phyloP scores from a whole-genome alignment of 2,113 vertebrate species.

The Eulemur rufifrons region DNA sequence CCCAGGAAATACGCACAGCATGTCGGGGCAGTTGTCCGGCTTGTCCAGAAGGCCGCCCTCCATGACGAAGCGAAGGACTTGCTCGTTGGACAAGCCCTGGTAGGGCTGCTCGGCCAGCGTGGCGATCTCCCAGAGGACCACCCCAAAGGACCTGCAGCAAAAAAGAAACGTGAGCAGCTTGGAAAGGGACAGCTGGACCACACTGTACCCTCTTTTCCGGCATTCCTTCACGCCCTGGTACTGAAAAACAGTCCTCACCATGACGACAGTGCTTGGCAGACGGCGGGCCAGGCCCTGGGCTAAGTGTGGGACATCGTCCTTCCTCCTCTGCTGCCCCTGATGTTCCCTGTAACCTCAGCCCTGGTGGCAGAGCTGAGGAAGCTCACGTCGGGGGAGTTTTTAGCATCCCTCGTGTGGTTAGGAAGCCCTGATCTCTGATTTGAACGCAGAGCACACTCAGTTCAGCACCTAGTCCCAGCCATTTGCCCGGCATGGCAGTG shows the following conservation, averaged over 20 bases:
- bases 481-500: neutral
- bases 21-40: slow-evolving; percentile 97
- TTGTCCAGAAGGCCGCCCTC: slow-evolving; percentile 98
- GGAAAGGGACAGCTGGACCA: rapidly evolving
- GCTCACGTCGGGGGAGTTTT: too few relatives aligned
- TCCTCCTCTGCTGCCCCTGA: rapidly evolving
- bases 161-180: neutral
- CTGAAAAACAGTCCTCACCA: neutral
- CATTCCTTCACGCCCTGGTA: rapidly evolving
- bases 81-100: slow-evolving; percentile 99
- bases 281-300: rapidly evolving
- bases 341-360: neutral
- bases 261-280: rapidly evolving
- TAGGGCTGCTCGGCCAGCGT: slow-evolving; percentile 97
- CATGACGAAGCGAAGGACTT: slow-evolving; percentile 99
- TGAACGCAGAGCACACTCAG: rapidly evolving
- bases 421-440: neutral
- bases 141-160: slow-evolving; percentile 94
- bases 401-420: rapidly evolving
- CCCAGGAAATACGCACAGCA: slow-evolving; percentile 89
- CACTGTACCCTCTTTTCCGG: rapidly evolving
- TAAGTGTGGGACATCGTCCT: rapidly evolving
- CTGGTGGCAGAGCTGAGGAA: neutral
- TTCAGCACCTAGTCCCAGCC: neutral
- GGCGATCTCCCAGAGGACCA: slow-evolving; percentile 98